Percentiles rank a stretch among this genome's conserved stretches.
Evolutionary conservation across 1,140 invertebrate species (phyloP).

Genomic region (Physella acuta): DNA sequence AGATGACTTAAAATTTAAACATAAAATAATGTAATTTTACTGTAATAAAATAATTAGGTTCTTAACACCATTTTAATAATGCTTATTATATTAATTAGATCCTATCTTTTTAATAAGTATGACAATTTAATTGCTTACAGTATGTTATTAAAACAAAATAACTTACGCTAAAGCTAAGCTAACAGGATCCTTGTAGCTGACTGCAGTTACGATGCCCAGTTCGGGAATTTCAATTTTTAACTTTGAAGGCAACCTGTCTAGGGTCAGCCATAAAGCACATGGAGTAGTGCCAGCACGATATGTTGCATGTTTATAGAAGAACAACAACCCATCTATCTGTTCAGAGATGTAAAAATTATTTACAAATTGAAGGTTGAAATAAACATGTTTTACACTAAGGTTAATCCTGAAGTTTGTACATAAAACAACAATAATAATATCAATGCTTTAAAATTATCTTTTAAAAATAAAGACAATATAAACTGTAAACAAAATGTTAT

Average conservation of each 20-base stretch:
- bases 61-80: no score
- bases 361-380: no score
- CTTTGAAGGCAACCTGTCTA: conserved; percentile 15
- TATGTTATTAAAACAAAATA: no score
- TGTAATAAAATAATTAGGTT: no score
- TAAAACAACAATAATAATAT: not conserved
- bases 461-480: not conserved
- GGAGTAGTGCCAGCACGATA: conserved; percentile 9
- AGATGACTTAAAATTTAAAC: no score
- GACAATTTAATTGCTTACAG: no score
- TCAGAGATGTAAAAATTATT: not conserved
- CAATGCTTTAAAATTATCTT: not conserved
- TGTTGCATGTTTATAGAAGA: conserved; percentile 3
- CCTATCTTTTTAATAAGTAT: no score
- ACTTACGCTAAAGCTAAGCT: conserved; percentile 17
- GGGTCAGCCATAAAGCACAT: conserved; percentile 5
- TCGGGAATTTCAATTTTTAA: conserved; percentile 23
- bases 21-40: no score
- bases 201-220: conserved; percentile 15
- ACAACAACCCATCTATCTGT: conserved; percentile 18
- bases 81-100: no score
- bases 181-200: conserved; percentile 23
- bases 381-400: no score
- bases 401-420: not conserved
- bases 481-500: not conserved